A percentile compares a stretch with the other conserved stretches of the same genome.
Evolutionary conservation across 2,113 vertebrate species (phyloP).

Genomic region (Brachyhypopomus occidentalis): DNA sequence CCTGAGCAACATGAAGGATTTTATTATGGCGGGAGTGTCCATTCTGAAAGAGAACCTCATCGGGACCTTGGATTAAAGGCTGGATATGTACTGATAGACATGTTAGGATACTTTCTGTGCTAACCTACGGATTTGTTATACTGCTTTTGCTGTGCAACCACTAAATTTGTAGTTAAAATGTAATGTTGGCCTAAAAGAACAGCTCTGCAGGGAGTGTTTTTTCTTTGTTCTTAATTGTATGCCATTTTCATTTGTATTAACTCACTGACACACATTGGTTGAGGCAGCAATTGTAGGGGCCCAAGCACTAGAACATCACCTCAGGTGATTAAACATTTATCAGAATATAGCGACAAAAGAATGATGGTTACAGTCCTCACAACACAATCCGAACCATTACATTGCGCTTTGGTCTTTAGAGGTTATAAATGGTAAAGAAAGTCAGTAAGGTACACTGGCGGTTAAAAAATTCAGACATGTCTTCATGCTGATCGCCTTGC

Average conservation of each 20-base stretch:
- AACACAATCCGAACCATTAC: no score
- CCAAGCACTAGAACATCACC: background rate
- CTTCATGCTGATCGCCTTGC: background rate
- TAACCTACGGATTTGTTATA: background rate
- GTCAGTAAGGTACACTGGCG: background rate
- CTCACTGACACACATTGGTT: background rate
- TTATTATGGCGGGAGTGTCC: background rate
- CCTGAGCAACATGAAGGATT: background rate
- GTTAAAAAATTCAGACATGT: background rate
- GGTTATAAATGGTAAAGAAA: background rate
- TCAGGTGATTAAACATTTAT: no score
- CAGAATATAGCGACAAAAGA: no score
- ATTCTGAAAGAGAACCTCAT: background rate
- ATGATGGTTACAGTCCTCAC: no score
- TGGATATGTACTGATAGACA: background rate
- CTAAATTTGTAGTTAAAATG: no score
- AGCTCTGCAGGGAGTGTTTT: background rate
- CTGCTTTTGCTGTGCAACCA: background rate
- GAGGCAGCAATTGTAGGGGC: no score
- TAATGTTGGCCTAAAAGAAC: background rate
- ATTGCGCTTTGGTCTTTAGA: no score
- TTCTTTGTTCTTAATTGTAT: background rate
- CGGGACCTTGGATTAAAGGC: background rate
- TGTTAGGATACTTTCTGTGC: no score
- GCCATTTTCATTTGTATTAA: background rate